These are phyloP conservation scores for Otocyon megalotis DNA, from an alignment of 2,113 vertebrate species.

Conservation along the genomic window DNA sequence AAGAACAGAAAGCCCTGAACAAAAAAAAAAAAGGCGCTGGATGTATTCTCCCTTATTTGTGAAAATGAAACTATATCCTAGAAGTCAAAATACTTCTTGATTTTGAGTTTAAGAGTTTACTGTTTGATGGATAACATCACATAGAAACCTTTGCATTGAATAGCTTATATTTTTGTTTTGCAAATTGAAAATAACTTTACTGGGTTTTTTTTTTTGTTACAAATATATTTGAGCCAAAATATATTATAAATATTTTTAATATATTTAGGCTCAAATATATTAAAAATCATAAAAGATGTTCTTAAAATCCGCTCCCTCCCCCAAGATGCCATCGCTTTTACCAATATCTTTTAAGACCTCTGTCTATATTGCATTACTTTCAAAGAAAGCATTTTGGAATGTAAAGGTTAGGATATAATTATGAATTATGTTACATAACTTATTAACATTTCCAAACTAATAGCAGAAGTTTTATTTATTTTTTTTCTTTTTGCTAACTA, in stretches of 20 bases:
- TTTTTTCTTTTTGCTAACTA: not conserved
- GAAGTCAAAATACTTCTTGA: not conserved
- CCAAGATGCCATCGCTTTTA: not conserved
- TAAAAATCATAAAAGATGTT: not conserved
- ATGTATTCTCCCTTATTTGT: not conserved
- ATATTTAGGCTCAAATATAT: not conserved
- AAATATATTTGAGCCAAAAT: constrained; percentile 34
- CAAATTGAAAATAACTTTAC: constrained; percentile 5
- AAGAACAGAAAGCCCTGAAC: not conserved
- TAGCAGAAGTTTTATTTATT: not conserved
- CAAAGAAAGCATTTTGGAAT: not conserved
- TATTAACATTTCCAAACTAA: constrained; percentile 14
- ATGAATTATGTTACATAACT: not conserved
- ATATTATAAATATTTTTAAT: constrained; percentile 27
- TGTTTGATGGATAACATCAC: constrained; percentile 15
- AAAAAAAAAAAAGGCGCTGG: not conserved
- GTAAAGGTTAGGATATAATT: not conserved
- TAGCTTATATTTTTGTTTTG: not conserved
- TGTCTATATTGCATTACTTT: not conserved
- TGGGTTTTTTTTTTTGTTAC: not conserved
- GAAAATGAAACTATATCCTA: constrained; percentile 24
- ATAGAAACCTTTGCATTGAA: not conserved
- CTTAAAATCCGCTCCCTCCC: not conserved
- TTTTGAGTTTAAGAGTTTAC: constrained; percentile 24
- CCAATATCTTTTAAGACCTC: not conserved